Evolutionary conservation across 2,797 vertebrate genomes (phyloP).

Genomic region (Catostomus latipinnis): DNA sequence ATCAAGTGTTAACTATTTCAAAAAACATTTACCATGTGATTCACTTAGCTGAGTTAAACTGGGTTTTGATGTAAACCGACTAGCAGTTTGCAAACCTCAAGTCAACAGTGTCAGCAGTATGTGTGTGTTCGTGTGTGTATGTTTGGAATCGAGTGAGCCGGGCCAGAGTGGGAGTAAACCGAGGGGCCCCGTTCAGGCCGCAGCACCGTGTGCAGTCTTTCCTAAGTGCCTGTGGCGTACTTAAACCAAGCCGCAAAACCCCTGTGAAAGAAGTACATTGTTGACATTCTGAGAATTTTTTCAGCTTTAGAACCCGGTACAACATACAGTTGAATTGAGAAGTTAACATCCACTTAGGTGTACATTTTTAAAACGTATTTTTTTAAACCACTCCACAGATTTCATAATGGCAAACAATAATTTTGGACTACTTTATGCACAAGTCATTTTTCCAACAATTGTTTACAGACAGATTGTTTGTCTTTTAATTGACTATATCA

Average conservation of each 20-base stretch:
- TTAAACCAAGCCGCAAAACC: conserved; percentile 60
- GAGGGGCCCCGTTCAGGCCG: conserved; percentile 46
- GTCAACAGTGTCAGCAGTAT: conserved; percentile 8
- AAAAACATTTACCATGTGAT: not conserved
- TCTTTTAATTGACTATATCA: too few species aligned
- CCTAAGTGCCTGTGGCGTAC: conserved; percentile 58
- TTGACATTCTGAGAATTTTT: conserved; percentile 72
- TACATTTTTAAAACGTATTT: too few species aligned
- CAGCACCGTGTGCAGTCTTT: conserved; percentile 49
- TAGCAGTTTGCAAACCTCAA: not conserved
- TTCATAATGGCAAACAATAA: too few species aligned
- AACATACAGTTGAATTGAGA: not conserved
- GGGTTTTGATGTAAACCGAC: conserved; percentile 32
- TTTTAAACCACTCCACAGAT: too few species aligned
- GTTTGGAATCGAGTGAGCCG: not conserved
- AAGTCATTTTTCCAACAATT: too few species aligned
- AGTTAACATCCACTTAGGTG: too few species aligned
- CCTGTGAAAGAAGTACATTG: conserved; percentile 65
- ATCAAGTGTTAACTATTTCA: not conserved
- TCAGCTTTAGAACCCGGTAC: conserved; percentile 63
- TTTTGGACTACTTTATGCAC: too few species aligned
- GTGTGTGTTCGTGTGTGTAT: not conserved
- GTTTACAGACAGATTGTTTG: too few species aligned
- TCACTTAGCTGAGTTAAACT: not conserved
- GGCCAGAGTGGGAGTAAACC: conserved; percentile 30